Percentiles rank a stretch among this genome's conserved stretches.
Conservation (phyloP, 2,888 invertebrate genomes). For the Eupithecia insigniata region DNA sequence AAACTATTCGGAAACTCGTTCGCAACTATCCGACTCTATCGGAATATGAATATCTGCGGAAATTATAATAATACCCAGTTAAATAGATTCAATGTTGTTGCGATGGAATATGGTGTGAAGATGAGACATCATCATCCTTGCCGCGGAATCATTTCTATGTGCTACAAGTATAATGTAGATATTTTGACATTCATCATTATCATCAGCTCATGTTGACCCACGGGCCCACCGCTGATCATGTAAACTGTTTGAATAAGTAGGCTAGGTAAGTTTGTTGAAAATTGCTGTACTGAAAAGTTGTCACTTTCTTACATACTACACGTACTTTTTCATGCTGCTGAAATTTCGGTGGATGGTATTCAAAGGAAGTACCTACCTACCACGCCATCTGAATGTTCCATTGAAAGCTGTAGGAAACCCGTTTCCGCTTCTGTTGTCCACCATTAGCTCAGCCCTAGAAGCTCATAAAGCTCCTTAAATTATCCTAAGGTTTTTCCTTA, state of each 20-base stretch:
- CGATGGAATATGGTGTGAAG: not conserved
- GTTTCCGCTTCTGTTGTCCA: not conserved
- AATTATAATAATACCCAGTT: not conserved
- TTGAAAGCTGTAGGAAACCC: not conserved
- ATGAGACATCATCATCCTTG: not conserved
- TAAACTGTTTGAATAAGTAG: not conserved
- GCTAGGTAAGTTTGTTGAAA: too few relatives aligned
- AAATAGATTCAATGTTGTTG: not conserved
- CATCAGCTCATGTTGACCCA: not conserved
- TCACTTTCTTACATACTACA: too few relatives aligned
- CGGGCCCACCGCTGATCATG: not conserved
- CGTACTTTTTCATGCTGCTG: not conserved
- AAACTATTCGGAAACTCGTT: constrained; percentile 8
- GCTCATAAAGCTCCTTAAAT: not conserved
- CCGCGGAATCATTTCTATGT: not conserved
- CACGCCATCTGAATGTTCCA: not conserved
- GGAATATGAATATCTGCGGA: constrained; percentile 5
- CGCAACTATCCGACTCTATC: not conserved
- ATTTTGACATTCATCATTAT: not conserved
- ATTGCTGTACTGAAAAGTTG: too few relatives aligned
- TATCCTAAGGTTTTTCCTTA: not conserved
- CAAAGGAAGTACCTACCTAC: not conserved
- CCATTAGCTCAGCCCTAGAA: not conserved
- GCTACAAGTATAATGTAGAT: not conserved
- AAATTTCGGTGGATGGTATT: not conserved